Percentiles rank a stretch among this genome's conserved stretches.
These are phyloP conservation scores for Proisotoma minuta DNA, from an alignment of 2,888 invertebrate species.

Conservation along the genomic window DNA sequence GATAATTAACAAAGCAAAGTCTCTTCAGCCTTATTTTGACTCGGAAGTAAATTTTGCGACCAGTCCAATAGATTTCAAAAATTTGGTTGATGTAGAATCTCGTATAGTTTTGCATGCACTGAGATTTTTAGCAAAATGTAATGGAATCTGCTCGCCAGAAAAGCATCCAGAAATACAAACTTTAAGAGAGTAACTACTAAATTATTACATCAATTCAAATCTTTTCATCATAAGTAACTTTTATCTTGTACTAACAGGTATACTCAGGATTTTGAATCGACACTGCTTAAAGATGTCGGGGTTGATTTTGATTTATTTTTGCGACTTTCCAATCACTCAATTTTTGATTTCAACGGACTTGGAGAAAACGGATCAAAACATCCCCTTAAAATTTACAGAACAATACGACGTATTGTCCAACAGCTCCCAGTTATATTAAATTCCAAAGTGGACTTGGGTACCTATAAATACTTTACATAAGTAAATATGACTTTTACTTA, in stretches of 20 bases:
- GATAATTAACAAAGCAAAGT: background rate
- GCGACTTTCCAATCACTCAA: background rate
- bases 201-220: too few species aligned
- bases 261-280: constrained; percentile 14
- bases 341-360: constrained; percentile 10
- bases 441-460: too few species aligned
- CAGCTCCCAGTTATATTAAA: background rate
- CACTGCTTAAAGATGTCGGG: constrained; percentile 4
- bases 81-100: background rate
- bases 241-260: constrained; percentile 10
- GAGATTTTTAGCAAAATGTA: background rate
- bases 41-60: background rate
- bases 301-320: constrained; percentile 17
- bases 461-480: too few species aligned
- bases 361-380: constrained; percentile 22
- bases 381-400: constrained; percentile 23
- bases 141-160: too few species aligned
- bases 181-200: too few species aligned
- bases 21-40: background rate
- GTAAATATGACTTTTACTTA: too few species aligned
- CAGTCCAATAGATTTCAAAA: background rate
- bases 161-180: too few species aligned
- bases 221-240: too few species aligned
- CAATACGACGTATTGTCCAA: constrained; percentile 18
- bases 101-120: background rate